Evolutionary conservation across 2,113 vertebrate species (phyloP).

Genomic region (Trematocara marginatum): DNA sequence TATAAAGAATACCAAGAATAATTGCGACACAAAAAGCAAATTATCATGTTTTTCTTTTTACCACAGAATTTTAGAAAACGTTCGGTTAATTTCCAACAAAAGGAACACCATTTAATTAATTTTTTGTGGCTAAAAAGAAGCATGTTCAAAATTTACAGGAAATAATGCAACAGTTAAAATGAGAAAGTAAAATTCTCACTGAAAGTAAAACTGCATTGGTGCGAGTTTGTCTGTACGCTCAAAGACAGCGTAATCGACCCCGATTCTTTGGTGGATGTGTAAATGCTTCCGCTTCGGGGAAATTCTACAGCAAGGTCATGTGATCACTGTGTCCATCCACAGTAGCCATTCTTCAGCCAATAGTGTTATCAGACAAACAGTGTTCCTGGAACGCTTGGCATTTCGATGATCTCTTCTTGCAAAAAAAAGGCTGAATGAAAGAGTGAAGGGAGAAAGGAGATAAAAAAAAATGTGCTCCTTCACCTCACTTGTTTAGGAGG

Average conservation of each 20-base stretch:
- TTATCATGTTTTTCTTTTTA: neutral
- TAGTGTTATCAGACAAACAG: slow-evolving; percentile 61
- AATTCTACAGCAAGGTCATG: slow-evolving; percentile 61
- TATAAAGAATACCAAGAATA: neutral
- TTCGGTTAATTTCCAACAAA: neutral
- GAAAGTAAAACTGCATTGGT: neutral
- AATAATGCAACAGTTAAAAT: neutral
- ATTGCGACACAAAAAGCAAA: neutral
- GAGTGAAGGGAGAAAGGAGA: slow-evolving; percentile 37
- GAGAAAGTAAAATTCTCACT: neutral
- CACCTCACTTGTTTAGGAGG: slow-evolving; percentile 57
- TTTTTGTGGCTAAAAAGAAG: neutral
- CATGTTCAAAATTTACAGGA: neutral
- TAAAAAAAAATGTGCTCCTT: slow-evolving; percentile 50
- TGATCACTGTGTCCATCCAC: slow-evolving; percentile 60
- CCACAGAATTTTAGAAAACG: neutral
- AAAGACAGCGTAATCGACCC: slow-evolving; percentile 25
- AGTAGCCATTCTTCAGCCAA: slow-evolving; percentile 68
- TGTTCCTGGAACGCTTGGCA: slow-evolving; percentile 67
- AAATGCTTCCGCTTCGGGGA: slow-evolving; percentile 42
- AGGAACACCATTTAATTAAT: neutral
- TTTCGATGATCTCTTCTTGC: slow-evolving; percentile 62
- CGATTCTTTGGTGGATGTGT: slow-evolving; percentile 26
- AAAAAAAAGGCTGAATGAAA: slow-evolving; percentile 34
- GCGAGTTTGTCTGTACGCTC: neutral